Evolutionary conservation across 1,140 invertebrate species (phyloP), one percentile per base, ranked within the genome.

Genomic region (Calliopsis andreniformis): DNA sequence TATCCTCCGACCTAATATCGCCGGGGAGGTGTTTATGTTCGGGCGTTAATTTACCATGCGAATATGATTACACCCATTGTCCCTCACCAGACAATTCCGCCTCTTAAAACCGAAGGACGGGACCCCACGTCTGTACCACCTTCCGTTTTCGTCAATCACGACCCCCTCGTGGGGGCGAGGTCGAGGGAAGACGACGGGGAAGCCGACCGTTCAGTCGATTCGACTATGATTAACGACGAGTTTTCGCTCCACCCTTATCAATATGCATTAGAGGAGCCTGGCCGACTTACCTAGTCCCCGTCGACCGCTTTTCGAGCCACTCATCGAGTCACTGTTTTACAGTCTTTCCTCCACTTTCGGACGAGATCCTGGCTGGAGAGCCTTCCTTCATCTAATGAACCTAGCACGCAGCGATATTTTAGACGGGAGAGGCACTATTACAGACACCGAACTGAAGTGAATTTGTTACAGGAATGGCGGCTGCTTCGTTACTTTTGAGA

Each of bases 251-350:
- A 16, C 45, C 66, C 80, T 84, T 76, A 84, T 84, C 80, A 84
- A 76, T 82, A 84, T 84, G 80, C 82, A 84, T 84, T 84, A 84
- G 82, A 64, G 70, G 76, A 67, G 78, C 64, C 82, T 84, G 78
- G 77, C 77, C 71, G 82, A 79, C 82, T 84, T 83, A 83, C 77
- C 77, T 56, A 79, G 66, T 76, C 59, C 68, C 59, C 49, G 66
- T 71, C 70, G 72, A 75, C 69, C 64, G 49, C 77, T 76, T 80
- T 75, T 69, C 67, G 49, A 51, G 63, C 47, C 71, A 45, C 63
- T 71, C 71, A 28, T 56, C 81, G 71, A 72, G 67, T 80, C 80
- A 76, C 76, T 61, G 69, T 55, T 62, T 68, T 49, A 83, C 66
- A 42, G 20, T 20, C 69, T 49, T 62, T 10, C 55, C 28, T 49